phyloP scores from a whole-genome alignment of 2,888 invertebrate species.

The Tetanocera ferruginea region DNA sequence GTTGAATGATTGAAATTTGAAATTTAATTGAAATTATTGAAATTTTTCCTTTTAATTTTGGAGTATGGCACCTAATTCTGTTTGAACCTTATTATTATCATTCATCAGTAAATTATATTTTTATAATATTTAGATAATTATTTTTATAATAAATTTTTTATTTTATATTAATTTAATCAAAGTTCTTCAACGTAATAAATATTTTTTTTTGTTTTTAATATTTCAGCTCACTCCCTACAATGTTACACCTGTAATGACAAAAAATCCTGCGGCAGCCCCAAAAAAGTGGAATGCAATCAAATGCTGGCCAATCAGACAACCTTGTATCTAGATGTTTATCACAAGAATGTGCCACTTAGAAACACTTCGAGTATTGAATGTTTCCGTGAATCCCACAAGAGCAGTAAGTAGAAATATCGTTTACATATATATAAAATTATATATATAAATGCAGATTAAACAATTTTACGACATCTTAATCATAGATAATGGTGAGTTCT shows the following conservation, averaged over 20 bases:
- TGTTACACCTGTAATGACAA: conserved; percentile 48
- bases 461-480: not conserved
- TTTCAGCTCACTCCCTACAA: conserved; percentile 47
- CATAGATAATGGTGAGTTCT: conserved; percentile 32
- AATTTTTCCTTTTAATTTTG: too few species aligned
- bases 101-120: not conserved
- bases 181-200: too few species aligned
- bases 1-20: too few species aligned
- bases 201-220: too few species aligned
- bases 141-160: not conserved
- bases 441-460: not conserved
- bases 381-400: conserved; percentile 45
- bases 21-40: too few species aligned
- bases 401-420: conserved; percentile 48
- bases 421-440: not conserved
- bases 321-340: conserved; percentile 46
- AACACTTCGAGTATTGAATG: conserved; percentile 41
- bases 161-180: too few species aligned
- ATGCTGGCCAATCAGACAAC: conserved; percentile 45
- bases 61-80: too few species aligned
- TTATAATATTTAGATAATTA: not conserved
- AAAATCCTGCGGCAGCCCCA: conserved; percentile 45
- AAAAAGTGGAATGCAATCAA: conserved; percentile 51
- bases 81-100: too few species aligned
- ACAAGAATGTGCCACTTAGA: conserved; percentile 43